These are phyloP conservation scores for Pocillopora verrucosa DNA, from an alignment of 64 coral and sea anemone genomes.

Conservation along the genomic window DNA sequence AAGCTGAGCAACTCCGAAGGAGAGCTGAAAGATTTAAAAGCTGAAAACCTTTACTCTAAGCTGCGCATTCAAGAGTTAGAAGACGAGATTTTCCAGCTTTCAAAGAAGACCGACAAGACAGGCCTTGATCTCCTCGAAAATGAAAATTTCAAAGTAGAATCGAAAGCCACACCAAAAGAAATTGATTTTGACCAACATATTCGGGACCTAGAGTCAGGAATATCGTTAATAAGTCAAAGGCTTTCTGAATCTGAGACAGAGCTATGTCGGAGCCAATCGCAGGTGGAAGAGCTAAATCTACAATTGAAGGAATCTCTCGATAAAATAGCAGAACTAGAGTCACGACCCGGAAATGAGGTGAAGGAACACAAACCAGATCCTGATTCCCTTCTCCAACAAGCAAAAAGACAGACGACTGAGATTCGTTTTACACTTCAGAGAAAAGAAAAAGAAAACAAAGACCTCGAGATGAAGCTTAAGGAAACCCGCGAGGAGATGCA, in stretches of 20 bases:
- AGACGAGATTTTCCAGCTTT: not conserved
- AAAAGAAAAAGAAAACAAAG: slow-evolving; percentile 30
- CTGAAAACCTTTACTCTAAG: not conserved
- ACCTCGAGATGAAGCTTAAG: slow-evolving; percentile 18
- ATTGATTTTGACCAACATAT: not conserved
- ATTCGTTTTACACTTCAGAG: slow-evolving; percentile 18
- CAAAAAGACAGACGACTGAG: slow-evolving; percentile 20
- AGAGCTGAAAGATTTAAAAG: not conserved
- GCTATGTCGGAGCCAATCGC: not conserved
- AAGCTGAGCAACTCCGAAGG: not conserved
- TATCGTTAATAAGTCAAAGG: not conserved
- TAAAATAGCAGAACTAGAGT: slow-evolving; percentile 27
- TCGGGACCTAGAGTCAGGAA: slow-evolving; percentile 4
- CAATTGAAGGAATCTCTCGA: slow-evolving; percentile 24
- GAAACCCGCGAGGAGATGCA: slow-evolving; percentile 29
- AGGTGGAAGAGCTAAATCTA: slow-evolving; percentile 11
- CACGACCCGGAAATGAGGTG: not conserved
- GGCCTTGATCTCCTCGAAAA: not conserved
- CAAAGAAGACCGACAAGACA: not conserved
- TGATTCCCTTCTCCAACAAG: slow-evolving; percentile 12
- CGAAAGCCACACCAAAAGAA: not conserved
- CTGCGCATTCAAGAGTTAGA: slow-evolving; percentile 5
- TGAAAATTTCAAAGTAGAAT: not conserved
- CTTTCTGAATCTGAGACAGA: slow-evolving; percentile 13
- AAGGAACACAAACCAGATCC: not conserved